phyloP scores from a whole-genome alignment of 2,888 invertebrate genomes.

The Drosophila mimetica region DNA sequence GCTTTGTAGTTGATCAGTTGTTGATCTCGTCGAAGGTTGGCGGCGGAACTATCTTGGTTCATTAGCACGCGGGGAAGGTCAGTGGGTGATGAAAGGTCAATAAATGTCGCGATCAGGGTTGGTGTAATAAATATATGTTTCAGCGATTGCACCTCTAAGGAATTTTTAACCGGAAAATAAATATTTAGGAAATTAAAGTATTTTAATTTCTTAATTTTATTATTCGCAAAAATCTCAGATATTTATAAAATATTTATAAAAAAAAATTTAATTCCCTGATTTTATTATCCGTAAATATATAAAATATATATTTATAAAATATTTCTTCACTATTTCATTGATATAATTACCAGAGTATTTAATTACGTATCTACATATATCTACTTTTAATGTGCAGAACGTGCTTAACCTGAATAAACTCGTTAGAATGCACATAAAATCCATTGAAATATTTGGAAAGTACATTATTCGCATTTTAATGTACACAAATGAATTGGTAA shows the following conservation, averaged over 20 bases:
- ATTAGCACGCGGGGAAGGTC: conserved; percentile 24
- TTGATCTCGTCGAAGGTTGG: conserved; percentile 57
- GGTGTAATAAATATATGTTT: neutral
- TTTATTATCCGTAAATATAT: too few species aligned
- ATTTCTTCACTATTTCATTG: too few species aligned
- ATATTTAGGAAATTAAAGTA: neutral
- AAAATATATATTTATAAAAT: too few species aligned
- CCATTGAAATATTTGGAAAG: neutral
- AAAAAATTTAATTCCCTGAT: too few species aligned
- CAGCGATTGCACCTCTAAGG: too few species aligned
- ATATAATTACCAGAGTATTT: too few species aligned
- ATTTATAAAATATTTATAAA: too few species aligned
- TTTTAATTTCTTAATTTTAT: too few species aligned
- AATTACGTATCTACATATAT: too few species aligned
- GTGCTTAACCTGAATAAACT: neutral
- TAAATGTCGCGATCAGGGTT: conserved; percentile 13
- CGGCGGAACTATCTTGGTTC: conserved; percentile 3
- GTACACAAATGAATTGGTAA: neutral
- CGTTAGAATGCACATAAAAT: neutral
- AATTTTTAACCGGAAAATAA: neutral
- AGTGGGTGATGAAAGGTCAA: conserved; percentile 2
- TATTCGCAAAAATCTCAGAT: too few species aligned
- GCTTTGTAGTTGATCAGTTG: conserved; percentile 42
- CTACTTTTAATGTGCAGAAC: neutral
- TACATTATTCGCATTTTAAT: neutral